Percentiles rank a stretch among this genome's conserved stretches.
phyloP scores from a whole-genome alignment of 2,888 invertebrate genomes.

The Cheilosia soror region DNA sequence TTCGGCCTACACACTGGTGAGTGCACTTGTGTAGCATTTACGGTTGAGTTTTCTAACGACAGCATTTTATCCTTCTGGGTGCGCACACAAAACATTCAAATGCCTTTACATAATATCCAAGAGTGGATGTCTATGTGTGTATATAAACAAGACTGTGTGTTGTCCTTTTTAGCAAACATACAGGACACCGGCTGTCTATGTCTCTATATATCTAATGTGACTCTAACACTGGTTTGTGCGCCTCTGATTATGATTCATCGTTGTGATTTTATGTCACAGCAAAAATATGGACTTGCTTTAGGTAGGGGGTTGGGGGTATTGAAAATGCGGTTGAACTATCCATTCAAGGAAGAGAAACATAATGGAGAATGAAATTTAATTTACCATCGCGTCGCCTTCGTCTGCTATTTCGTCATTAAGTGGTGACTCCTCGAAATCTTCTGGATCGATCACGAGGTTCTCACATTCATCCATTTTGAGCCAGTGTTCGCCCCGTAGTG shows the following conservation, averaged over 20 bases:
- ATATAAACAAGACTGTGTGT: slow-evolving; percentile 48
- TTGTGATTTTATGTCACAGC: slow-evolving; percentile 59
- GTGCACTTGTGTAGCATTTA: slow-evolving; percentile 64
- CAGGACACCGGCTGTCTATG: slow-evolving; percentile 42
- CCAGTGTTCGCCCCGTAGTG: slow-evolving; percentile 77
- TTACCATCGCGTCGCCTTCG: slow-evolving; percentile 77
- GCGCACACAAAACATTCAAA: slow-evolving; percentile 38
- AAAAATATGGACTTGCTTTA: not conserved
- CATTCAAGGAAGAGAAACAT: slow-evolving; percentile 26
- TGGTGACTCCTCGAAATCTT: slow-evolving; percentile 81
- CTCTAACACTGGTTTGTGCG: slow-evolving; percentile 51
- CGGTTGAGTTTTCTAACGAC: slow-evolving; percentile 55
- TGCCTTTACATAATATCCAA: slow-evolving; percentile 18
- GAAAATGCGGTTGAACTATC: not conserved
- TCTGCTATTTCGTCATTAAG: slow-evolving; percentile 76
- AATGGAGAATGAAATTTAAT: slow-evolving; percentile 48
- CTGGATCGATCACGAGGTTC: slow-evolving; percentile 83
- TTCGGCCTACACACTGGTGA: slow-evolving; percentile 10
- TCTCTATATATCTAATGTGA: not conserved
- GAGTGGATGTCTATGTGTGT: not conserved
- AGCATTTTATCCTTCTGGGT: slow-evolving; percentile 29
- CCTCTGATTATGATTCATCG: slow-evolving; percentile 67
- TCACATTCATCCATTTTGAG: slow-evolving; percentile 84
- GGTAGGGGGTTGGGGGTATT: not conserved
- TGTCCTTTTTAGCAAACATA: slow-evolving; percentile 44